These are phyloP conservation scores for Phrynosoma platyrhinos DNA, from an alignment of 2,113 vertebrate species.

Conservation along the genomic window DNA sequence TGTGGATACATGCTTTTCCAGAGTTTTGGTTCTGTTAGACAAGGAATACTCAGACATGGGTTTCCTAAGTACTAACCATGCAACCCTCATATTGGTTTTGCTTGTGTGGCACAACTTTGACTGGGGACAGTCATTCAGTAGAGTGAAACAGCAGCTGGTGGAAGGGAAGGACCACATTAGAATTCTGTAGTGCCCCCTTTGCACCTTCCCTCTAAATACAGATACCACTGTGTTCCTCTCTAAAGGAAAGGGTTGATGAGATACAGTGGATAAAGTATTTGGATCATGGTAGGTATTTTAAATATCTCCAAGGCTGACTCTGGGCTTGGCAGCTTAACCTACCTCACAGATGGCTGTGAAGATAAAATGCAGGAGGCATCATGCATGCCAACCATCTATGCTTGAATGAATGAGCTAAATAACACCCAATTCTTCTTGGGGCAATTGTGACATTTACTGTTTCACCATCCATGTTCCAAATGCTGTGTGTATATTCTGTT, in stretches of 20 bases:
- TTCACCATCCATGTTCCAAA: neutral
- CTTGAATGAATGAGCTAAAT: neutral
- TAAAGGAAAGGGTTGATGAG: neutral
- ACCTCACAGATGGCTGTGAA: neutral
- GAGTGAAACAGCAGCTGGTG: neutral
- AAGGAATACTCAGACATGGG: too few species aligned
- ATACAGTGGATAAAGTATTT: neutral
- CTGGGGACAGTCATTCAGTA: too few species aligned
- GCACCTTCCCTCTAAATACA: neutral
- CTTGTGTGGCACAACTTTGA: too few species aligned
- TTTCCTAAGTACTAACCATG: too few species aligned
- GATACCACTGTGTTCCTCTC: neutral
- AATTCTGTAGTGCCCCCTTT: neutral
- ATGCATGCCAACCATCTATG: neutral
- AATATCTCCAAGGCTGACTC: neutral
- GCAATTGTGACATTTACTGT: neutral
- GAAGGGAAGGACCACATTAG: neutral
- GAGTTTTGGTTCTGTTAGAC: too few species aligned
- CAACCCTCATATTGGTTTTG: too few species aligned
- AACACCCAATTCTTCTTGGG: neutral
- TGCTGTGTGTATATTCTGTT: neutral
- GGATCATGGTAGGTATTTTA: neutral
- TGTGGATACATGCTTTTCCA: too few species aligned
- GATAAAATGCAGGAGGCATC: neutral
- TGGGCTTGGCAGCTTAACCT: neutral